phyloP scores from a whole-genome alignment of 2,797 vertebrate genomes.

The Hoplostethus mediterraneus region DNA sequence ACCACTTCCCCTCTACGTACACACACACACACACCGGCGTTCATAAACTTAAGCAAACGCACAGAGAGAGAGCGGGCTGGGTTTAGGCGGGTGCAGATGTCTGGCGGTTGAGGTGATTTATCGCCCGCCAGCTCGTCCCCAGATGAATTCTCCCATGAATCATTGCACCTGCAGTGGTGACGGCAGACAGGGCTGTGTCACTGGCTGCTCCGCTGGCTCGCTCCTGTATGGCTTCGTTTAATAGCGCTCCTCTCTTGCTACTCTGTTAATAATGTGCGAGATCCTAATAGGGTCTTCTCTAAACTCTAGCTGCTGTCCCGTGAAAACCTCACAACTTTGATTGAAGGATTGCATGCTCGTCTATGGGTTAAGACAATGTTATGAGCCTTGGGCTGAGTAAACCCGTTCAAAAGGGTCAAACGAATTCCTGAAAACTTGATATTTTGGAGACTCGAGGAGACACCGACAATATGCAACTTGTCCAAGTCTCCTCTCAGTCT shows the following conservation, averaged over 20 bases:
- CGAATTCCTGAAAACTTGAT: too few species aligned
- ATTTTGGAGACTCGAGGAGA: too few species aligned
- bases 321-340: too few species aligned
- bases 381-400: too few species aligned
- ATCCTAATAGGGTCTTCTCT: neutral
- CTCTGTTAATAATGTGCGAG: too few species aligned
- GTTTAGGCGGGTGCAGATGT: constrained; percentile 54
- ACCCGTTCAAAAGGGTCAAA: too few species aligned
- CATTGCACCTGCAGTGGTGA: constrained; percentile 76
- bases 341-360: too few species aligned
- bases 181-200: constrained; percentile 65
- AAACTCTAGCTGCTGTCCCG: neutral
- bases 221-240: constrained; percentile 51
- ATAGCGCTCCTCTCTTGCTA: neutral
- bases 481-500: too few species aligned
- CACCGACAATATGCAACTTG: too few species aligned
- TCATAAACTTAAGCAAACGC: constrained; percentile 58
- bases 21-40: constrained; percentile 15
- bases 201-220: constrained; percentile 49
- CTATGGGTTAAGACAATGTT: too few species aligned
- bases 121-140: constrained; percentile 65
- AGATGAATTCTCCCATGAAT: constrained; percentile 81
- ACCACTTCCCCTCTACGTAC: constrained; percentile 37
- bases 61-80: constrained; percentile 40
- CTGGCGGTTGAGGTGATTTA: constrained; percentile 77